Conservation (phyloP, 2,113 vertebrate species). For the Tricholaema leucomelas region DNA sequence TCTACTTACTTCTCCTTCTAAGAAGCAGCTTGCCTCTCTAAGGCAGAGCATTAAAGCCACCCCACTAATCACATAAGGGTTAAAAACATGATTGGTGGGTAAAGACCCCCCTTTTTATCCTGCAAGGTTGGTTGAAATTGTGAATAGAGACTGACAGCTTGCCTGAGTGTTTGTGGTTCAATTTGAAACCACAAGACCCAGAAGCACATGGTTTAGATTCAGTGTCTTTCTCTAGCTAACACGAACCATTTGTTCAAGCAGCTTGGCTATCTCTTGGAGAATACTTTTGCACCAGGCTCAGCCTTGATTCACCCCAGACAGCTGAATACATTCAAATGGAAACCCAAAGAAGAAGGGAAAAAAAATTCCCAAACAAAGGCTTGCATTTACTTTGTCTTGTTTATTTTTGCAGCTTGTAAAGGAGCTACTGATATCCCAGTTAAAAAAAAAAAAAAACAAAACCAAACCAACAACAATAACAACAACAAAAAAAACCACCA, state of each 20-base stretch:
- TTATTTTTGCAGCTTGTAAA: slow-evolving; percentile 78
- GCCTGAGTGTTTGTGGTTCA: slow-evolving; percentile 70
- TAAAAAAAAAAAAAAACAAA: not conserved
- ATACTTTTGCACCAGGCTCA: slow-evolving; percentile 55
- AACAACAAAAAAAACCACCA: too few relatives aligned
- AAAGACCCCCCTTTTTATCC: not conserved
- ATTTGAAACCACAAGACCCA: slow-evolving; percentile 72
- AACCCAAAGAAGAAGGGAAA: slow-evolving; percentile 35
- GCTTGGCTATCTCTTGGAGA: slow-evolving; percentile 72
- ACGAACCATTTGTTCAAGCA: slow-evolving; percentile 77
- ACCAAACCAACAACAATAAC: too few relatives aligned
- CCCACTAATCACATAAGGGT: slow-evolving; percentile 28
- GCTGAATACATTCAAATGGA: slow-evolving; percentile 61
- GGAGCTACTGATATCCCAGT: slow-evolving; percentile 48
- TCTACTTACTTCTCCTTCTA: not conserved
- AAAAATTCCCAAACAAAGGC: slow-evolving; percentile 66
- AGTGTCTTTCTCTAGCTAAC: slow-evolving; percentile 72
- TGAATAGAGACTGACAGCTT: slow-evolving; percentile 71
- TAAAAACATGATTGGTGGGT: slow-evolving; percentile 50
- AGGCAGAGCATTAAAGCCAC: not conserved
- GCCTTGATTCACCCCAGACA: slow-evolving; percentile 70
- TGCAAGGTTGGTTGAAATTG: slow-evolving; percentile 58
- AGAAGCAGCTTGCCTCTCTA: rapidly evolving
- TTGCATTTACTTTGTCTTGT: slow-evolving; percentile 54
- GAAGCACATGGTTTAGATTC: slow-evolving; percentile 77